Evolutionary conservation across 2,113 vertebrate genomes (phyloP).

Genomic region (Pelecanoides urinatrix): DNA sequence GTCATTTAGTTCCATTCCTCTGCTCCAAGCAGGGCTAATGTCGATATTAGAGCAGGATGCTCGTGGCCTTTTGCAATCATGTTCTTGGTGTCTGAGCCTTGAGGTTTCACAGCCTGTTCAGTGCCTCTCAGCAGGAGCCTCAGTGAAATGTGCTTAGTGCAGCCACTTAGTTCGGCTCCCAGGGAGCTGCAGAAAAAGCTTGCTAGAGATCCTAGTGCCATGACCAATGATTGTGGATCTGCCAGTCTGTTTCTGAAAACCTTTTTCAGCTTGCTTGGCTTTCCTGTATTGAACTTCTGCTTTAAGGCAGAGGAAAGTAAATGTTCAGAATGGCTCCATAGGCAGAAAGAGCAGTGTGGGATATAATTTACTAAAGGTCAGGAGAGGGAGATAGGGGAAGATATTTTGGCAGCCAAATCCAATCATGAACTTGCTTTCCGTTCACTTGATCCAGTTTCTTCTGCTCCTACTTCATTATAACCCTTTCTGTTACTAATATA

Average conservation of each 20-base stretch:
- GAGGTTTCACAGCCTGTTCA: background rate
- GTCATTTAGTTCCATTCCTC: background rate
- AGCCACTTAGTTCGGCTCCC: background rate
- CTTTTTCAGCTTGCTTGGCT: background rate
- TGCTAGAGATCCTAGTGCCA: background rate
- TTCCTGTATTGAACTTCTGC: background rate
- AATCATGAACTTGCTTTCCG: background rate
- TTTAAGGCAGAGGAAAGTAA: background rate
- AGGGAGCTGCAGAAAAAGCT: background rate
- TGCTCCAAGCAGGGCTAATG: background rate
- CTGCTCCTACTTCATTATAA: background rate
- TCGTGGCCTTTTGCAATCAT: background rate
- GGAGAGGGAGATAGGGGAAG: background rate
- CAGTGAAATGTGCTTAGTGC: background rate
- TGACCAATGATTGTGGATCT: background rate
- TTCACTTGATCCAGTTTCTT: background rate
- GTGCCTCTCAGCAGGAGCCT: background rate
- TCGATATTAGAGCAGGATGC: background rate
- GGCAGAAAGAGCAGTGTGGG: background rate
- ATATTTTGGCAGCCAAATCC: background rate
- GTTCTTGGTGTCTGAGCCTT: background rate
- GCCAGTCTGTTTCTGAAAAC: background rate
- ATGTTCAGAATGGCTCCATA: background rate
- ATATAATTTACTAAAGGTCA: background rate
- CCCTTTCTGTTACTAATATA: background rate